Base-by-base conservation (phyloP, 2,113 vertebrate species). In the Aspiorhynchus laticeps region DNA sequence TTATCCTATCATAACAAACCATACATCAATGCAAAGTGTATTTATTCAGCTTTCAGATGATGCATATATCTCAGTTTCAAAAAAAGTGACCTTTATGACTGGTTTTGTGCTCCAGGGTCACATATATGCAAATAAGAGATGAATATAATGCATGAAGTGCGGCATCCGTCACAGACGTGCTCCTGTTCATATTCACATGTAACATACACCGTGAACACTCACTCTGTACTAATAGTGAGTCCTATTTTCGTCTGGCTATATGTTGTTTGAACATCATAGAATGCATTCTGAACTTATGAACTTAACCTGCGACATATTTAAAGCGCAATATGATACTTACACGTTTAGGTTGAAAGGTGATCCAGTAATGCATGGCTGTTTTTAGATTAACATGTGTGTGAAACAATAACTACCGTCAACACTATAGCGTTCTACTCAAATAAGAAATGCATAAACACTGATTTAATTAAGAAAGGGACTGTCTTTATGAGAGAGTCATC, bases 211-310 rank as follows among this genome's bases (percentile, higher is more conserved):
- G 38, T 43, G 21, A 36, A 41, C 4, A 11, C 69, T 41, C 4
- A 4, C 17, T 41, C 36, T 24, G 21, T 11, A 73, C 19, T 41
- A 38, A 38, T 0, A 21, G 19, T 15, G 24, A 7, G 8, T 15
- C 10, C 21, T 71, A 51, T 84, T 74, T 84, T 36, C 7, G 31
- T 69, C 69, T 41, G 53, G 36, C 19, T 74, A 61, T n/a, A 61
- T 36, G 28, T 74, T 84, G 19, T 84, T 73, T 31, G 51, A 73
- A 84, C 69, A 41, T 36, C 51, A 74, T 31, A 26, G 69, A 51
- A 84, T 19, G 67, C 69, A 61, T 74, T 59, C 83, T 84, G 83
- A 74, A 41, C 71, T 74, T 24, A 0, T 73, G 69, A 73, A 24
- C 69, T 73, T 24, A 65, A 65, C 63, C 10, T 28, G 28, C 5